phyloP scores from a whole-genome alignment of 2,797 vertebrate species.

The Menidia menidia region DNA sequence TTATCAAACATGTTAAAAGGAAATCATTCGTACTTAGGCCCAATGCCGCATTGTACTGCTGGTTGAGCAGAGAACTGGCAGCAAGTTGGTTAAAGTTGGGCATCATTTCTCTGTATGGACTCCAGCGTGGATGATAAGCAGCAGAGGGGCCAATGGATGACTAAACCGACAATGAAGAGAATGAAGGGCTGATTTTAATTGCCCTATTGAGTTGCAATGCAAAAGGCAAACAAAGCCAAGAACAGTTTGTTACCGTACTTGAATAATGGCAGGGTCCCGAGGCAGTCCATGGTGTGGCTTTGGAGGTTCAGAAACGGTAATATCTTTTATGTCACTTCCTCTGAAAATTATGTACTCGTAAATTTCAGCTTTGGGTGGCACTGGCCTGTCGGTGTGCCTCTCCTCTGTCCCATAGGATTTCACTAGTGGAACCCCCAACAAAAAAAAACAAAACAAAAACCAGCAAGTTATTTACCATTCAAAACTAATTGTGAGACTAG shows the following conservation, averaged over 20 bases:
- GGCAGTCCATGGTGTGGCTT: constrained; percentile 92
- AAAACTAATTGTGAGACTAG: not conserved
- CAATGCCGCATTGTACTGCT: constrained; percentile 93
- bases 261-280: constrained; percentile 96
- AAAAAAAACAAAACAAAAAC: no score
- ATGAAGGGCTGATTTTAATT: not conserved
- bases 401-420: constrained; percentile 96
- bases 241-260: constrained; percentile 75
- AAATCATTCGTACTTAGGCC: constrained; percentile 86
- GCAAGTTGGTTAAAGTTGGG: constrained; percentile 93
- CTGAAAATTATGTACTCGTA: constrained; percentile 98
- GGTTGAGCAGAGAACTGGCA: constrained; percentile 91
- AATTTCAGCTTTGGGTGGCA: constrained; percentile 92
- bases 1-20: no score
- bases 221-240: not conserved
- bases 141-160: constrained; percentile 77
- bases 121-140: constrained; percentile 91
- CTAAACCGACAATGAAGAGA: constrained; percentile 38
- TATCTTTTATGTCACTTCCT: constrained; percentile 98
- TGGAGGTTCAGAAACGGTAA: constrained; percentile 95
- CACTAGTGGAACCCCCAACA: constrained; percentile 75
- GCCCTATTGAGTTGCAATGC: not conserved
- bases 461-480: no score
- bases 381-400: constrained; percentile 91
- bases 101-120: constrained; percentile 90